Base-by-base conservation (phyloP, 1,140 invertebrate species). In the Bombus haemorrhoidalis region DNA sequence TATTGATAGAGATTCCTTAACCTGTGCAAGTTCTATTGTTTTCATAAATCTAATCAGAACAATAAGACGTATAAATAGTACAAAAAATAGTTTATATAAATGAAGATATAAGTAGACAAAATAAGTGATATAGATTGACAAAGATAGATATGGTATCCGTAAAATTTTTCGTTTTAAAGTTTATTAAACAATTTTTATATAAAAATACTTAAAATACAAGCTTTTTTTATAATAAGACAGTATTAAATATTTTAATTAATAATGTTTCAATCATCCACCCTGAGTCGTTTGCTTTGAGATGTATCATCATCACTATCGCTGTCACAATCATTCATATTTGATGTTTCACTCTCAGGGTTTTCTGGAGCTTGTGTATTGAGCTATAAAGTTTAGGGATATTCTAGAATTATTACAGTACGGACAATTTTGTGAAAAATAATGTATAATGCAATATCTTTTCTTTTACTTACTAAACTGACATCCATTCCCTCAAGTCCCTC, bases 401-500 rank as follows among this genome's bases (percentile, higher is more conserved):
- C 22, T 41, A 28, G 0, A 15, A 34, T 13, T 25, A 74, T 47
- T 47, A 18, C 1, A 34, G 43, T 32, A 13, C 0, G 8, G 12
- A 47, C 15, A 39, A 47, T n/a, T 15, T 15, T 66, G 41, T 6
- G 25, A 15, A 66, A 39, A 47, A 8, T 28, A 53, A 64, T 15
- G 41, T 15, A 41, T 4, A 25, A 59, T 59, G 12, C 9, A 53
- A 32, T 3, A 22, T 71, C 3, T 57, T 22, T 53, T 4, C 0
- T 22, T 74, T 59, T 83, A 79, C 89, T 91, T 91, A 95, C 94
- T 85, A 87, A 57, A 83, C 92, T 95, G 1, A 83, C 75, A 57
- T 94, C 91, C 75, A 94, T 86, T 87, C 91, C 89, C 66, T 96
- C 95, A 18, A 96, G 91, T 39, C 94, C 95, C 86, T 96, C 94